Percentiles rank a stretch among this genome's conserved stretches.
Evolutionary conservation across 2,797 vertebrate species (phyloP).

Genomic region (Myotis pilosus): DNA sequence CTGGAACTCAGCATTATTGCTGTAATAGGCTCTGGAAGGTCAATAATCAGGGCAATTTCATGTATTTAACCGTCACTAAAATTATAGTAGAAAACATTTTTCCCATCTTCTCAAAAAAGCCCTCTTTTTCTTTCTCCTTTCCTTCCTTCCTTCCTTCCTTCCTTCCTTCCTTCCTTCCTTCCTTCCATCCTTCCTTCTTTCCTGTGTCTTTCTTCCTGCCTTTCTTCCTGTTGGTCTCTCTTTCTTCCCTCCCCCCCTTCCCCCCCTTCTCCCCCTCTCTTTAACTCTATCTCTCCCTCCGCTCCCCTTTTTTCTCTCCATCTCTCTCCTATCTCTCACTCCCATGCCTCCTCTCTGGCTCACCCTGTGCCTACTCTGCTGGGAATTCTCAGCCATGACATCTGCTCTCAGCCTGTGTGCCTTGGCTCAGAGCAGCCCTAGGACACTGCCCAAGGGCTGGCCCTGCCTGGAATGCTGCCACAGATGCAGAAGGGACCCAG

Average conservation of each 20-base stretch:
- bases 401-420: neutral
- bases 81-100: neutral
- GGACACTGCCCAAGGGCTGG: neutral
- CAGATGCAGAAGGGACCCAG: neutral
- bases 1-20: neutral
- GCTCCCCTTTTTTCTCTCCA: neutral
- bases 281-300: fast-evolving
- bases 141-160: neutral
- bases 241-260: neutral
- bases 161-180: neutral
- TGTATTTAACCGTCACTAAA: neutral
- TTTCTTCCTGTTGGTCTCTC: neutral
- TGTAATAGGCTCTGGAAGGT: neutral
- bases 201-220: neutral
- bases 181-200: neutral
- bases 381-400: neutral
- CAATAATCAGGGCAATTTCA: neutral
- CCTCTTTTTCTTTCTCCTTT: too few species aligned
- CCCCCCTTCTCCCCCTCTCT: neutral
- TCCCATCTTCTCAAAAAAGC: neutral
- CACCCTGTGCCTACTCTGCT: too few species aligned
- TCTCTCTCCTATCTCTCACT: neutral
- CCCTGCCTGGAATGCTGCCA: neutral
- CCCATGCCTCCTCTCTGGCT: neutral
- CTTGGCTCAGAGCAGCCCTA: neutral